Conservation (phyloP, 2,797 vertebrate genomes). For the Buceros bicornis region DNA sequence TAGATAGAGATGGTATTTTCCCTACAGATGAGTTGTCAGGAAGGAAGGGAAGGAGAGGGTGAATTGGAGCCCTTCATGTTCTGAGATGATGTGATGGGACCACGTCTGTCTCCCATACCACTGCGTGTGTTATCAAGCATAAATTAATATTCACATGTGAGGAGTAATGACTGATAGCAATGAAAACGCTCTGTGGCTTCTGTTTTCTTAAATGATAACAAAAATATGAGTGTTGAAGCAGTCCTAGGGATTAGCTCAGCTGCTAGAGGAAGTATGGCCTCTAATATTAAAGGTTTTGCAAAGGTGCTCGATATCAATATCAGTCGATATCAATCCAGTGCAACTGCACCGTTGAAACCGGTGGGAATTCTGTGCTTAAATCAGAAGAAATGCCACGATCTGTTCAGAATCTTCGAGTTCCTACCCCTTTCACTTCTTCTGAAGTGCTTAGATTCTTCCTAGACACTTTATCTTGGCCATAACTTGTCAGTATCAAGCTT, state of each 20-base stretch:
- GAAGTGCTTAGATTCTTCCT: background rate
- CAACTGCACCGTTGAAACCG: rapidly evolving
- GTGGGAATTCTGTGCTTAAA: background rate
- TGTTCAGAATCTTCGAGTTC: background rate
- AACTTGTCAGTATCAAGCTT: background rate
- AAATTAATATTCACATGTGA: background rate
- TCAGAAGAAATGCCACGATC: background rate
- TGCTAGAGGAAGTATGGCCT: background rate
- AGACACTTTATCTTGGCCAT: rapidly evolving
- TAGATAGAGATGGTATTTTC: background rate
- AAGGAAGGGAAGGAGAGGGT: background rate
- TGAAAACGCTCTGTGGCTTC: background rate
- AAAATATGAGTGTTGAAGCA: background rate
- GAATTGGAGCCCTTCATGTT: background rate
- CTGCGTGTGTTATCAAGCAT: background rate
- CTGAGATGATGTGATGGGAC: background rate
- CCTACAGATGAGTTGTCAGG: background rate
- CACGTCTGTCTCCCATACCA: background rate
- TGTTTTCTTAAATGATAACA: background rate
- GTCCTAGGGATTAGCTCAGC: background rate
- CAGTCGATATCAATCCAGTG: background rate
- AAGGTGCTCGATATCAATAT: background rate
- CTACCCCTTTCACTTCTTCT: background rate
- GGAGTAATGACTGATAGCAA: background rate
- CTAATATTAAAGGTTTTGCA: background rate